Base-by-base conservation (phyloP, 2,113 vertebrate species). In the Mola mola region DNA sequence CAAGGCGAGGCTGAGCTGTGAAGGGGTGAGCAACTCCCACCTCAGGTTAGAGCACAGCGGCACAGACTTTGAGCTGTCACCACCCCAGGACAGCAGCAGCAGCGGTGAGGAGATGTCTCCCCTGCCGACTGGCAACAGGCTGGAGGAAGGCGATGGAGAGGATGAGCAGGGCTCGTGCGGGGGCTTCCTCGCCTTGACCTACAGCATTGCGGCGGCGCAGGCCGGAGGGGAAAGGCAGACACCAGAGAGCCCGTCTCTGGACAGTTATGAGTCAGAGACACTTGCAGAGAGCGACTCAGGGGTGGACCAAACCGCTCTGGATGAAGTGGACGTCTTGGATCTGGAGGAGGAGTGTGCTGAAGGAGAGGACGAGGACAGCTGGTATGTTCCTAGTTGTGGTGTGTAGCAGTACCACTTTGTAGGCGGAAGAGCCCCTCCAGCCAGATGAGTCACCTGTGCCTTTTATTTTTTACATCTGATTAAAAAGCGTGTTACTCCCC, bases 271-370 rank as follows among this genome's bases (percentile, higher is more conserved):
- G 21, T 87, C 85, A 25, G 90, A 91, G 70, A 88, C 87, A 4
- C 78, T 89, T 7, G 88, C 20, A 8, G 91, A 63, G 2, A 87
- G 78, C 10, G 60, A 85, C 15, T 77, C 81, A 1, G 91, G 83
- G 0, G 41, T 88, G 0, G 89, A 92, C 81, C 78, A 90, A 8
- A 79, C 78, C 0, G 90, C 91, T 1, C 87, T 96, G 78, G 95
- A 96, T 42, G 94, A 94, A 59, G 93, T 95, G 59, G 95, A 95
- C 24, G 90, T 95, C 62, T 73, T 97, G 0, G 92, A 96, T 68
- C 89, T 96, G 58, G 93, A 92, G 43, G 93, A 93, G 26, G 92
- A 88, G 4, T 92, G 90, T 74, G 84, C 65, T 0, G 93, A 93
- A 4, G 87, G 90, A 0, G 94, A 94, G 9, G 94, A 94, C 1